Evolutionary conservation across 2,888 invertebrate species (phyloP).

Genomic region (Brachyptera risi): DNA sequence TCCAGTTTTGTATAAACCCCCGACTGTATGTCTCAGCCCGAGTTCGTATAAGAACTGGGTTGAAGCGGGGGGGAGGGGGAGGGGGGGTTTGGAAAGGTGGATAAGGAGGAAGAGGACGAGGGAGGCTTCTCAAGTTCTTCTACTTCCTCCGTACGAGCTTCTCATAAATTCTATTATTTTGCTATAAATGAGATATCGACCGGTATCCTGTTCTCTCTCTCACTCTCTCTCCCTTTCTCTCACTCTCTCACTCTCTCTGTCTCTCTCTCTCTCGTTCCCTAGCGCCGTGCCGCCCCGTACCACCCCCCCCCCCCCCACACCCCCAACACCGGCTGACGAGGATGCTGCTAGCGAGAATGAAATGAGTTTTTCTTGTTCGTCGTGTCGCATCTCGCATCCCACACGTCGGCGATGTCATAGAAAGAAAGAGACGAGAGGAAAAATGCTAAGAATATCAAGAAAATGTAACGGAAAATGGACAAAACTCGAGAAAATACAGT

Average conservation of each 20-base stretch:
- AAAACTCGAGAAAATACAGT: too few species aligned
- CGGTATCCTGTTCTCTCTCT: slow-evolving; percentile 24
- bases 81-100: neutral
- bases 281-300: too few species aligned
- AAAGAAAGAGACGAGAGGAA: neutral
- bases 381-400: too few species aligned
- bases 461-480: too few species aligned
- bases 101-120: neutral
- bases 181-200: slow-evolving; percentile 44
- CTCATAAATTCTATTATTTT: slow-evolving; percentile 42
- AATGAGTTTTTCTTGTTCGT: too few species aligned
- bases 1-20: too few species aligned
- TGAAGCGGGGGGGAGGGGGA: neutral
- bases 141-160: slow-evolving; percentile 33
- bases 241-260: neutral
- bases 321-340: neutral
- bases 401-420: neutral
- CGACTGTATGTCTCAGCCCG: too few species aligned
- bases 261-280: neutral
- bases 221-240: neutral
- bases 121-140: neutral
- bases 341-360: neutral
- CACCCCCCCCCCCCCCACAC: slow-evolving; percentile 41
- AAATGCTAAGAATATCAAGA: too few species aligned
- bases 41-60: too few species aligned